These are phyloP conservation scores for Zaprionus capensis DNA, from an alignment of 1,140 invertebrate species.

Conservation along the genomic window DNA sequence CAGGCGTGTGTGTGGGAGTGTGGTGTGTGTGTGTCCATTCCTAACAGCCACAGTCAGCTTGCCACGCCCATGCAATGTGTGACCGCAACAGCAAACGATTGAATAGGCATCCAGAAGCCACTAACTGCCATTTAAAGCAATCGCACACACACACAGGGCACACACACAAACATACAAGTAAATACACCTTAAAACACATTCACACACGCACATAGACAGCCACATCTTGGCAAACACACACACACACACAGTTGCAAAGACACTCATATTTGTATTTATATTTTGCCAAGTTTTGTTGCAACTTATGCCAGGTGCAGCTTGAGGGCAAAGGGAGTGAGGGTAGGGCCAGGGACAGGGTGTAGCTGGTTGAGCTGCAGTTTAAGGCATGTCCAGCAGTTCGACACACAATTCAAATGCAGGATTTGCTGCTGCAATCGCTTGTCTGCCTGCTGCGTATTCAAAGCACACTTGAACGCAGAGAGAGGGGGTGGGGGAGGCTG, in stretches of 20 bases:
- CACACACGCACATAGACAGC: slow-evolving; percentile 13
- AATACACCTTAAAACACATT: slow-evolving; percentile 19
- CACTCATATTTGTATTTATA: slow-evolving; percentile 15
- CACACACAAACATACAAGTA: slow-evolving; percentile 14
- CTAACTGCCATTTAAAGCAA: slow-evolving; percentile 46
- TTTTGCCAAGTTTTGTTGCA: slow-evolving; percentile 17
- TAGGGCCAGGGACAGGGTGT: neutral
- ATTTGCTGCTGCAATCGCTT: slow-evolving; percentile 6
- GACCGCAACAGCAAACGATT: slow-evolving; percentile 23
- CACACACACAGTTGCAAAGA: slow-evolving; percentile 11
- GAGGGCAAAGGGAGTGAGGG: neutral
- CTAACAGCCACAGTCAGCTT: neutral
- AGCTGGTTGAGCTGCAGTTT: no score
- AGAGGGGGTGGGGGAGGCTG: neutral
- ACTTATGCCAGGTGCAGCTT: slow-evolving; percentile 2
- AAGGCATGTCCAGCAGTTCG: neutral
- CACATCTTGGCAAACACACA: slow-evolving; percentile 16
- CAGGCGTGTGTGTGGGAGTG: neutral
- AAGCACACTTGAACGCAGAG: slow-evolving; percentile 13
- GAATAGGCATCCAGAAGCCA: slow-evolving; percentile 42
- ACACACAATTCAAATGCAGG: slow-evolving; percentile 10
- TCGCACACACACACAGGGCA: slow-evolving; percentile 21
- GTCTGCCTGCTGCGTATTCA: slow-evolving; percentile 19
- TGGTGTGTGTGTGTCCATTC: neutral
- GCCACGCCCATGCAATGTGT: neutral